Evolutionary conservation across 35 echinoderm and acorn worm species (phyloP), one percentile per base, ranked within the genome.

Genomic region (Apostichopus californicus): DNA sequence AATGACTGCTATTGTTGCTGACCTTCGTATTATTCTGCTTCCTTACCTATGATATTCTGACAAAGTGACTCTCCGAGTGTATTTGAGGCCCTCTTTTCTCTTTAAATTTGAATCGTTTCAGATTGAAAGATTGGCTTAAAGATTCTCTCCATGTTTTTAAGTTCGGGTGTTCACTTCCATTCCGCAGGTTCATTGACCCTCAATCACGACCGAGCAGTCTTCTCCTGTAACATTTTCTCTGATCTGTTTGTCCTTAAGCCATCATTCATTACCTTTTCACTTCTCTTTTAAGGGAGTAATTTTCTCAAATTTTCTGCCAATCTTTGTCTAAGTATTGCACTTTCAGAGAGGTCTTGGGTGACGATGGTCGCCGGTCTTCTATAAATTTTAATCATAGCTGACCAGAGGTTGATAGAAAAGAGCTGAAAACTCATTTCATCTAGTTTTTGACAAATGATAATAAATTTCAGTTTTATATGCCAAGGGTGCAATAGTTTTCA

Each of bases 251-350:
- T 58, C 81, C 55, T 85, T 58, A 85, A 85, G 81, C 81, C 81
- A 85, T 85, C 81, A 85, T 85, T 85, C 81, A 85, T 57, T 85
- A 85, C 78, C 78, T 58, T 85, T n/a, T 85, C 34, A 85, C 15
- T 55, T 54, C 52, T 85, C 34, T 46, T 85, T 85, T 55, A 58
- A 85, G 81, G 81, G 52, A 85, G 52, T 58, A 85, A 9, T 55
- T 55, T 83, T 15, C 46, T 46, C 34, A 8, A 83, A 83, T 85
- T 85, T 85, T 85, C 55, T 81, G 25, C 78, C 7, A 81, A 55
- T 81, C 71, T 75, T 75, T 75, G 6, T 22, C 6, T 18, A 20
- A 22, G 20, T 75, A 18, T 22, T 75, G 15, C n/a, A 22, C 71
- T 20, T 22, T 75, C 6, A 75, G 64, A 5, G 17, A 75, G 71